Evolutionary conservation across 2,797 vertebrate genomes (phyloP).

Genomic region (Ctenosaura bakeri): DNA sequence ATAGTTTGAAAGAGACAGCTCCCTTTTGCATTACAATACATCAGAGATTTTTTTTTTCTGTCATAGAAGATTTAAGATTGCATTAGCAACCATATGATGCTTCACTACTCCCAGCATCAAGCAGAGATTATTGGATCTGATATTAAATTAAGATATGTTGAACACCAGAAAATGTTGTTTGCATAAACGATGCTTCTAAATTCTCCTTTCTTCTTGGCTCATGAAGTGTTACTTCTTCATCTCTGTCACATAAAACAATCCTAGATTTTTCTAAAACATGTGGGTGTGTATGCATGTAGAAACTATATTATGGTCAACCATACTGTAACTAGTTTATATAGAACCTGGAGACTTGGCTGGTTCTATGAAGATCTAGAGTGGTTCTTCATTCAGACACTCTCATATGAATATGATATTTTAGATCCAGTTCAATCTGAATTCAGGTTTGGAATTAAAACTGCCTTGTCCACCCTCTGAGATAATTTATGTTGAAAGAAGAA

Average conservation of each 20-base stretch:
- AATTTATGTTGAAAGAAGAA: not conserved
- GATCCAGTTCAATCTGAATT: not conserved
- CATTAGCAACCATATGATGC: slow-evolving; percentile 7
- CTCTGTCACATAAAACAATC: not conserved
- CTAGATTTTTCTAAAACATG: not conserved
- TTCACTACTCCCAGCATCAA: slow-evolving; percentile 32
- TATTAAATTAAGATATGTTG: slow-evolving; percentile 39
- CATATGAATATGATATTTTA: not conserved
- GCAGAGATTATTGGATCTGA: slow-evolving; percentile 37
- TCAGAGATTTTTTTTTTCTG: slow-evolving; percentile 9
- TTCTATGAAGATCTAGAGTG: not conserved
- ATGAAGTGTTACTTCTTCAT: not conserved
- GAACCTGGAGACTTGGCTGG: not conserved
- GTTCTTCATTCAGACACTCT: not conserved
- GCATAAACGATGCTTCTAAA: slow-evolving; percentile 35
- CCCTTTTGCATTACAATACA: slow-evolving; percentile 13
- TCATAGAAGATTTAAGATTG: slow-evolving; percentile 22
- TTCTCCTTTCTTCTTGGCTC: slow-evolving; percentile 1
- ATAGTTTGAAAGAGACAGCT: not conserved
- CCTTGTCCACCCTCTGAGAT: not conserved
- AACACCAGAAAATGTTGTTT: slow-evolving; percentile 34
- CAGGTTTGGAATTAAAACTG: not conserved
- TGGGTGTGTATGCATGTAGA: not conserved
- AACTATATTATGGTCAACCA: not conserved
- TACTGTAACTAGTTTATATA: not conserved